A percentile compares a stretch with the other conserved stretches of the same genome.
phyloP scores from a whole-genome alignment of 2,888 invertebrate genomes.

The Eristalis pertinax region DNA sequence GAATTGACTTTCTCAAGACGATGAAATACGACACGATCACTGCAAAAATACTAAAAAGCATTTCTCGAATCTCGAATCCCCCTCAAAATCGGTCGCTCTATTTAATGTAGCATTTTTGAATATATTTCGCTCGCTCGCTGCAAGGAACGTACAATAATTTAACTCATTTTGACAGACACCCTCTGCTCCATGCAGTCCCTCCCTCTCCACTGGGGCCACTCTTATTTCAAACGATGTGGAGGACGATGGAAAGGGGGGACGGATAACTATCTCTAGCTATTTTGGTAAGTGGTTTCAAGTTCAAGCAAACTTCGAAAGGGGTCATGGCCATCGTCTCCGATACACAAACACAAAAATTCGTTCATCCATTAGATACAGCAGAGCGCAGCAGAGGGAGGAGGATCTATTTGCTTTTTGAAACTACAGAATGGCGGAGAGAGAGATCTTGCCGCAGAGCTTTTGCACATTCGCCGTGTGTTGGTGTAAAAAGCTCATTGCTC shows the following conservation, averaged over 20 bases:
- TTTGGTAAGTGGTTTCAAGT: conserved; percentile 51
- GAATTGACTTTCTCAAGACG: conserved; percentile 9
- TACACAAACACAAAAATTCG: neutral
- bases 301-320: conserved; percentile 57
- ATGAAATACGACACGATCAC: conserved; percentile 39
- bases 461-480: neutral
- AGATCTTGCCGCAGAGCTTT: neutral
- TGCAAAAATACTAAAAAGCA: neutral
- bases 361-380: conserved; percentile 21
- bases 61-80: neutral
- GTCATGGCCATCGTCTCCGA: conserved; percentile 56
- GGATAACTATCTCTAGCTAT: conserved; percentile 57
- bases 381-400: neutral
- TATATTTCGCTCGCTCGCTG: neutral
- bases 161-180: conserved; percentile 34
- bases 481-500: conserved; percentile 71
- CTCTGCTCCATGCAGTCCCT: neutral
- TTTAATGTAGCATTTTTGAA: neutral
- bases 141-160: conserved; percentile 33
- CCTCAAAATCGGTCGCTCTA: neutral
- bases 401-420: conserved; percentile 23
- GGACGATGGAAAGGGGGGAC: neutral
- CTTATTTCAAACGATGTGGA: neutral
- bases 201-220: neutral
- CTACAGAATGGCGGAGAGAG: conserved; percentile 13